Base-by-base conservation (phyloP, 2,113 vertebrate species). In the Mus spicilegus region DNA sequence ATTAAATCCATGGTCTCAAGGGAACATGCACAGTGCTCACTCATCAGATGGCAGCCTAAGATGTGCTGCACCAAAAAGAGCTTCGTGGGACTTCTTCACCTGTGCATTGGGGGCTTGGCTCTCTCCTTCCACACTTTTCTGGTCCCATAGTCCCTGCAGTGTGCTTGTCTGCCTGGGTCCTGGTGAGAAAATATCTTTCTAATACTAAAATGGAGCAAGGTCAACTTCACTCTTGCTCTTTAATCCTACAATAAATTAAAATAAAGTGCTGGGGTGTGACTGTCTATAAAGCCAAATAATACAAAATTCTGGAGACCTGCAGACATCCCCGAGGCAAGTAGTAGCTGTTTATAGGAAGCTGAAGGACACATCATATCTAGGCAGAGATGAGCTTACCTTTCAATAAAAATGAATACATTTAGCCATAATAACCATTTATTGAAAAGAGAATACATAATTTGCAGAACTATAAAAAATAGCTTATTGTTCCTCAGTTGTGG, bases 161-260 rank as follows among this genome's bases (percentile, higher is more conserved):
- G 14, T 72, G 85, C 36, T 36, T 28, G 17, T 46, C 49, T 19
- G 65, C 69, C 56, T 63, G 39, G 22, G 72, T 67, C 70, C 65
- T 33, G 46, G 67, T 39, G 69, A 94, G 84, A 93, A 81, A 96
- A 81, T 93, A 91, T 87, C 90, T 93, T 97, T 89, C 61, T 93
- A 96, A 97, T 75, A 42, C 80, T 92, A 92, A 95, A 93, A 87
- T 77, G 90, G 93, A 95, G 51, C n/a, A 89, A 94, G 92, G 73
- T 49, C 92, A 97, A 95, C 51, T 92, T 96, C 49, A 86, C 33
- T 93, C 61, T 77, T 78, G 76, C 46, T 90, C 61, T 93, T 92
- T 90, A 93, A 96, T 96, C 46, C n/a, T 46, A 93, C 11, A 87
- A 54, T 73, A 93, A 93, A 94, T 95, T 88, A 87, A 97, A 97